Evolutionary conservation across 2,797 vertebrate genomes (phyloP), one percentile per base, ranked within the genome.

Genomic region (Paramormyrops hopkinsi): DNA sequence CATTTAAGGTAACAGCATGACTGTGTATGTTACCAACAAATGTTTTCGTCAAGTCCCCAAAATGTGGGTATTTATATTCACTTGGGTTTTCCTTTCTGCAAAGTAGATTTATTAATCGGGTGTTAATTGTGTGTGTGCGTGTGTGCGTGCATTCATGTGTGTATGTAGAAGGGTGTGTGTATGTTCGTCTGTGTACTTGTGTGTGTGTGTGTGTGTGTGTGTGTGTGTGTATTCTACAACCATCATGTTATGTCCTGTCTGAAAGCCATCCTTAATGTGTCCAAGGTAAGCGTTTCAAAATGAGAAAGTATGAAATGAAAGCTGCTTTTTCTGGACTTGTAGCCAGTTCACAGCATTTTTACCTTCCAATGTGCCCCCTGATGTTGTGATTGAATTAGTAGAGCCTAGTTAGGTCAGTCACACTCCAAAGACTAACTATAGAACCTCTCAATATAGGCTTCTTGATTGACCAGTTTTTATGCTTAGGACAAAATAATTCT

Each of bases 61-160:
- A 9, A 37, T 89, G 44, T 89, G 44, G 25, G 41, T 53, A 73
- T 86, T 33, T 50, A 65, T 51, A 86, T 86, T 89, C 33, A 33
- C 1, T 17, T 87, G 53, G 22, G 14, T 22, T 62, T 87, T 62
- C 14, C 17, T 62, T 87, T 46, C n/a, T 44, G 19, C 33, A 22
- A 87, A 62, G 33, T 62, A 44, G 7, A 41, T 87, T 19, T 87
- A 59, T 87, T 62, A 9, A 53, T 41, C 2, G 50, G 12, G 2
- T 51, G 82, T 84, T 22, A 46, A 48, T 84, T 22, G 9, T 29
- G 5, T n/a, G 54, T 2, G 5, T 56, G 54, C 0, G 54, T 56
- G 54, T 7, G 54, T 4, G 53, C 0, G 0, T 17, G 51, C 11
- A 50, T 3, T 12, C 0, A 1, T 54, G 53, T 1, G 14, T 53